Base-by-base conservation (phyloP, 2,888 invertebrate species). In the Archaeoteleia sp. region DNA sequence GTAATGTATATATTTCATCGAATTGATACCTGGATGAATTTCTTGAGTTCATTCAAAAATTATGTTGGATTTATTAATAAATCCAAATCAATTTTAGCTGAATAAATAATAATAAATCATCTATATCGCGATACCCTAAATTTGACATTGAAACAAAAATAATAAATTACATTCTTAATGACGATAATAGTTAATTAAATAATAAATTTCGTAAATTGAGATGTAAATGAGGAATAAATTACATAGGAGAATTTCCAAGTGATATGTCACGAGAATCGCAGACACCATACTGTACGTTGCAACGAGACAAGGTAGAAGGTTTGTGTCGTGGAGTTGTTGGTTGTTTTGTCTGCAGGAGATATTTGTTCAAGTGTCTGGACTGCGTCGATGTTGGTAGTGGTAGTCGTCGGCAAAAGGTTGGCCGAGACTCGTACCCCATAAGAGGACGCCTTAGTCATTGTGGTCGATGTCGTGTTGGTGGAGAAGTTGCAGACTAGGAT, bases 331-430 rank as follows among this genome's bases (percentile, higher is more conserved):
- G 67, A 55, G 57, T 25, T 10, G 68, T 70, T 67, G 67, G 72
- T 71, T 73, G 74, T 74, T 76, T 76, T 71, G 70, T 73, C 71
- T 66, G 72, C 65, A 60, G 69, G 68, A 71, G 67, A 71, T 68
- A 46, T 67, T 73, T 65, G 70, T 68, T 67, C 34, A 39, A 54
- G 71, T 72, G 66, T 76, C 76, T 75, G 72, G 74, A 25, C 40
- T 32, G 25, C 68, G 67, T 68, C 65, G 61, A 58, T 63, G 57
- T 15, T 54, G 12, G 55, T 40, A 40, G 25, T 46, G 63, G 60
- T 69, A 39, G 45, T 66, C 37, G 60, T 39, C 53, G 53, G 34
- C 34, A 45, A 45, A 48, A 57, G 62, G 39, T 32, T n/a, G 14
- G 39, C 23, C n/a, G 37, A 37, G 51, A 29, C 34, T 29, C 32